These are phyloP conservation scores for Ploceus nigricollis DNA, from an alignment of 2,113 vertebrate species.

Conservation along the genomic window DNA sequence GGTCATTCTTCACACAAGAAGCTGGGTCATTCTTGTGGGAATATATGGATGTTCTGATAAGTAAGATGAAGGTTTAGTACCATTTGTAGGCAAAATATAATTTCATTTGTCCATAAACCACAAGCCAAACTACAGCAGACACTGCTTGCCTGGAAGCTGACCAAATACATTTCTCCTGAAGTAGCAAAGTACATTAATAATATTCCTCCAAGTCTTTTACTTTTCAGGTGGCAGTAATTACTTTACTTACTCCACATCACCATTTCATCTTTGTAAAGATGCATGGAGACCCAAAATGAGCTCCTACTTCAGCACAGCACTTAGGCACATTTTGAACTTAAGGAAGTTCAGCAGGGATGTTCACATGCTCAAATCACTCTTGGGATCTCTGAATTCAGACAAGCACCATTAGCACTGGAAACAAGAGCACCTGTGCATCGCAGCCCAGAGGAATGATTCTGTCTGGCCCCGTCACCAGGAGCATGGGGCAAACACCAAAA, in stretches of 20 bases:
- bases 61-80: not conserved
- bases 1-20: not conserved
- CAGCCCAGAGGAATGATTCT: not conserved
- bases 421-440: not conserved
- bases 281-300: not conserved
- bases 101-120: not conserved
- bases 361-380: not conserved
- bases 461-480: not conserved
- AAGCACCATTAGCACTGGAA: not conserved
- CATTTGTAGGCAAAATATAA: not conserved
- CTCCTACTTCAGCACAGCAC: not conserved
- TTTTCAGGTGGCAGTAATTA: not conserved
- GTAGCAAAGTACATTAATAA: slow-evolving; percentile 29
- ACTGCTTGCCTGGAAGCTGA: slow-evolving; percentile 12
- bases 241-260: not conserved
- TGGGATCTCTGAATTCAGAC: not conserved
- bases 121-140: not conserved
- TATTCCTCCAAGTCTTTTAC: not conserved
- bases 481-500: not conserved
- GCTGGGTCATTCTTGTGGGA: not conserved
- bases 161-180: not conserved
- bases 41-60: not conserved
- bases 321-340: not conserved
- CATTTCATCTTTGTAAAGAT: not conserved
- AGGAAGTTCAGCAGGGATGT: not conserved